Evolutionary conservation across 2,113 vertebrate species (phyloP).

Genomic region (Cricetomys ansorgei): DNA sequence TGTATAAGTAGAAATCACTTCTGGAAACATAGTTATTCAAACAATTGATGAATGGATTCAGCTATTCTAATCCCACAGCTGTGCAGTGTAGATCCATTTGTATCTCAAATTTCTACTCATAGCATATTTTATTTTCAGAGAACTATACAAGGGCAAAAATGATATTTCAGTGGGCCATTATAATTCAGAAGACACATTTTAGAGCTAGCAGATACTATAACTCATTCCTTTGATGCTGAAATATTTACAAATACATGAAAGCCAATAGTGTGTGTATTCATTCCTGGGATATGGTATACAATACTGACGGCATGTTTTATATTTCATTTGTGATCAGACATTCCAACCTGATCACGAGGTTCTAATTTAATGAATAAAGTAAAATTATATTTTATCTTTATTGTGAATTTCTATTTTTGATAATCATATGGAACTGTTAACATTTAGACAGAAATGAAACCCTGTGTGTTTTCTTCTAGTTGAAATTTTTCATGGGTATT

Average conservation of each 20-base stretch:
- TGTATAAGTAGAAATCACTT: neutral
- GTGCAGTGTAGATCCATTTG: neutral
- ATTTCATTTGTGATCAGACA: neutral
- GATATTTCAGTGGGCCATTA: neutral
- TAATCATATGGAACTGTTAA: neutral
- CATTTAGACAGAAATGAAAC: neutral
- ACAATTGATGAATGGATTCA: neutral
- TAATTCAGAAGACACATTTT: conserved; percentile 29
- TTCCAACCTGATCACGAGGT: neutral
- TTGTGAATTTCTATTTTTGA: neutral
- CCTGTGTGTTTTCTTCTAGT: neutral
- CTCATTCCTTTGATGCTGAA: neutral
- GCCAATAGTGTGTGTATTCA: neutral
- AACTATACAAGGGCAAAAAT: neutral
- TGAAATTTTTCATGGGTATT: neutral
- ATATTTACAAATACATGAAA: neutral
- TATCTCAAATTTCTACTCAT: neutral
- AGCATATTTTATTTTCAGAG: neutral
- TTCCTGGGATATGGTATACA: neutral
- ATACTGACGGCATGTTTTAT: neutral
- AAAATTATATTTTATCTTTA: neutral
- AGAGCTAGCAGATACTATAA: neutral
- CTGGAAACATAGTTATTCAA: neutral
- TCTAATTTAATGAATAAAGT: neutral
- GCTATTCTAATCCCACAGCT: neutral